Percentiles rank a stretch among this genome's conserved stretches.
These are phyloP conservation scores for Corvus cornix DNA, from an alignment of 2,113 vertebrate species.

Conservation along the genomic window DNA sequence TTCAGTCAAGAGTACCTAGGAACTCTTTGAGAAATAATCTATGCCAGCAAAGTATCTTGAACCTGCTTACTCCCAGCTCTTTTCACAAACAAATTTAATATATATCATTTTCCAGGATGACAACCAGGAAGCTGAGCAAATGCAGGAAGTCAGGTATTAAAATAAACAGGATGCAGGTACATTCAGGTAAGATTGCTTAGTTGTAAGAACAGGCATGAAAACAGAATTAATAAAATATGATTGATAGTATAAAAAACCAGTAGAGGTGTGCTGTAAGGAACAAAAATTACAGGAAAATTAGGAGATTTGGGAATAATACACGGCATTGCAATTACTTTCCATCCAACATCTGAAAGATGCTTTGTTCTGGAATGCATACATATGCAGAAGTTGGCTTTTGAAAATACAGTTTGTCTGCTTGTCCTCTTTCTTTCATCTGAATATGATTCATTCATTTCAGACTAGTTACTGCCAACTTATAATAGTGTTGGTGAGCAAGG, in stretches of 20 bases:
- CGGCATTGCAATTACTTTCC: neutral
- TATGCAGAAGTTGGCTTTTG: neutral
- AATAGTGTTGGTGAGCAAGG: neutral
- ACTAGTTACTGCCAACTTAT: neutral
- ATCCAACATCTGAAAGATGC: neutral
- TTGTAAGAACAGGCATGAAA: neutral
- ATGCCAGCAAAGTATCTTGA: constrained; percentile 11
- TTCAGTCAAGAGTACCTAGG: neutral
- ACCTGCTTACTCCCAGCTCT: constrained; percentile 13
- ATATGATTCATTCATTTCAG: neutral
- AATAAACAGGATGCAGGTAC: neutral
- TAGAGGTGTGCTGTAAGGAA: neutral
- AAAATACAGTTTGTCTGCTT: neutral
- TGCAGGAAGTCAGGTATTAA: neutral
- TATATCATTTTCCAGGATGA: constrained; percentile 22
- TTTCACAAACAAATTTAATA: constrained; percentile 33
- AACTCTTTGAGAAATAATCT: constrained; percentile 37
- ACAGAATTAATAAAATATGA: constrained; percentile 10
- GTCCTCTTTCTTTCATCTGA: neutral
- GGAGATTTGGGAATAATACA: neutral
- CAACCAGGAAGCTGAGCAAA: neutral
- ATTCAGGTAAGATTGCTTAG: neutral
- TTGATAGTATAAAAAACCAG: neutral
- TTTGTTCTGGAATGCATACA: neutral
- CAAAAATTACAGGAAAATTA: neutral